Base-by-base conservation (phyloP, 2,888 invertebrate genomes). In the Dasypogon diadema region DNA sequence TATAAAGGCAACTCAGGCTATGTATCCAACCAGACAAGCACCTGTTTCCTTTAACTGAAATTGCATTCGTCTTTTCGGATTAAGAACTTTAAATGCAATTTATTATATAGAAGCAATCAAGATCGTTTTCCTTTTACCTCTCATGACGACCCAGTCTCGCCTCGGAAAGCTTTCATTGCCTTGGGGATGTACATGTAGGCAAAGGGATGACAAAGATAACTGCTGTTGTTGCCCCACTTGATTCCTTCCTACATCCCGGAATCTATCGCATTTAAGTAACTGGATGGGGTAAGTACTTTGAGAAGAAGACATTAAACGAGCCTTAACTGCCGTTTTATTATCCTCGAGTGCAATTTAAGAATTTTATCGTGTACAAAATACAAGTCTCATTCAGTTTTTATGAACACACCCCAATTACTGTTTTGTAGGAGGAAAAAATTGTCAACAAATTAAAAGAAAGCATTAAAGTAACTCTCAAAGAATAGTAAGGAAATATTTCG, bases 21-120 rank as follows among this genome's bases (percentile, higher is more conserved):
- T 65, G 46, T 30, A 58, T 77, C 73, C 55, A 72, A 76, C 76
- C 74, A 72, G 75, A 70, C 76, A 72, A 75, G 73, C 78, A 72
- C 63, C 56, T 78, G 75, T 77, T 78, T 78, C 75, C 74, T 78
- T 65, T 56, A 77, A 74, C 60, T 76, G 70, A 75, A 75, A 56
- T 74, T 65, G 55, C 65, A 70, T 73, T 74, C 63, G 75, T 78
- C 72, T 74, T 76, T 75, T 77, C 54, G 68, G 74, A 77, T 75
- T 77, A 75, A 75, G 74, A 75, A 78, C 78, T 77, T 78, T 78
- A 76, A 77, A 77, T 76, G 76, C 76, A 76, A 77, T 74, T 79
- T 79, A 78, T 78, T 76, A 79, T 77, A 76, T 77, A 54, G 65
- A 68, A 60, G 74, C 74, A 76, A 63, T 68, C 30, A 70, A 56